phyloP scores from a whole-genome alignment of 1,140 invertebrate species.

The Vollenhovia emeryi region DNA sequence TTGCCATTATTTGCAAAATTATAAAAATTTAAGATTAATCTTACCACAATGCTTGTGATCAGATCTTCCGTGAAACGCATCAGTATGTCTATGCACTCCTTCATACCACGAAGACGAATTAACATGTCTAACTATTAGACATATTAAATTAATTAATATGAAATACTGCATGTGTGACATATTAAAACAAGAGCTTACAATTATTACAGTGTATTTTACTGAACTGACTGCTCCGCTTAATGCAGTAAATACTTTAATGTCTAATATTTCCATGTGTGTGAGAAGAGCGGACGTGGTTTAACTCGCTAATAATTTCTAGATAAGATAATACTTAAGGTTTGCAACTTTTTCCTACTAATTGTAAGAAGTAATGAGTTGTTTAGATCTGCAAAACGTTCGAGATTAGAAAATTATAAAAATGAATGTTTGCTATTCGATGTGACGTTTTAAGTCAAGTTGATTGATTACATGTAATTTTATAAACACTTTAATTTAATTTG shows the following conservation, averaged over 20 bases:
- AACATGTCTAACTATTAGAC: background rate
- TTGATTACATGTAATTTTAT: background rate
- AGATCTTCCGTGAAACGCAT: background rate
- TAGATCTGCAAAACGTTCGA: background rate
- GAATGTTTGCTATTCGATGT: background rate
- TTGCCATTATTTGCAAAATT: background rate
- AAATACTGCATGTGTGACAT: constrained; percentile 17
- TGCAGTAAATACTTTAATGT: background rate
- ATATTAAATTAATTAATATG: background rate
- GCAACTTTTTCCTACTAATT: background rate
- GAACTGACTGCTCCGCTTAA: background rate
- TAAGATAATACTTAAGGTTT: constrained; percentile 24
- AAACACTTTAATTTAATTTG: too few species aligned
- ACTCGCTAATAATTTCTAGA: constrained; percentile 11
- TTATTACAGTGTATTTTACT: background rate
- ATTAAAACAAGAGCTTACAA: background rate
- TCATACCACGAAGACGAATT: background rate
- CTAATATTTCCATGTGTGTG: background rate
- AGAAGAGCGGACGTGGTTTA: constrained; percentile 15
- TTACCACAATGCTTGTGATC: constrained; percentile 12
- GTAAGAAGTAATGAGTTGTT: constrained; percentile 8
- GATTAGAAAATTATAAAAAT: background rate
- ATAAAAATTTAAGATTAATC: background rate
- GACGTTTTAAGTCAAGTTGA: background rate
- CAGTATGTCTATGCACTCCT: background rate